A percentile compares a stretch with the other conserved stretches of the same genome.
phyloP scores from a whole-genome alignment of 2,797 vertebrate species.

The Lacerta bilineata region DNA sequence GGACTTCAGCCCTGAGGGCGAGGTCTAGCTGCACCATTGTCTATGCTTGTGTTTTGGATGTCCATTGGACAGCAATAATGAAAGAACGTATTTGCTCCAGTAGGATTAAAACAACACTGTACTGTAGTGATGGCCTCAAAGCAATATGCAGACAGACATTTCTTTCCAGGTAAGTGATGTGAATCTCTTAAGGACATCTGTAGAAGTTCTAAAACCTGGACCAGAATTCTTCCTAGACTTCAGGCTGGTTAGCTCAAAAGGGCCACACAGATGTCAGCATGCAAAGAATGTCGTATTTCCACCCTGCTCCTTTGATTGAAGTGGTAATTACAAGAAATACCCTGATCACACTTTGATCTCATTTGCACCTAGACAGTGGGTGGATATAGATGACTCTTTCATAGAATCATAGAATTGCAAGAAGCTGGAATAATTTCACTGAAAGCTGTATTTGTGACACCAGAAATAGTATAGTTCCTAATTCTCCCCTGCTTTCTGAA shows the following conservation, averaged over 20 bases:
- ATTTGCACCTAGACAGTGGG: not conserved
- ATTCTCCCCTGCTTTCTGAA: constrained; percentile 6
- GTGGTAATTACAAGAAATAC: not conserved
- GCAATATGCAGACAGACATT: not conserved
- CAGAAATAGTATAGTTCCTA: not conserved
- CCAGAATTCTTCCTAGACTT: not conserved
- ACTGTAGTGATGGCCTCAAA: not conserved
- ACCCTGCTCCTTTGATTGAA: not conserved
- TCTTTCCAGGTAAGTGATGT: too few relatives aligned
- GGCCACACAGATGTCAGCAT: not conserved
- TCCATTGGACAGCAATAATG: not conserved
- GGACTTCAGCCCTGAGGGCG: too few relatives aligned
- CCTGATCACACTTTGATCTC: not conserved
- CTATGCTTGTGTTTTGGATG: too few relatives aligned
- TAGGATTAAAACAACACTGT: too few relatives aligned
- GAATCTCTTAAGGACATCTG: not conserved
- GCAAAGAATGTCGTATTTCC: not conserved
- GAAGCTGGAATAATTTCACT: not conserved
- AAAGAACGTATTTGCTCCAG: not conserved
- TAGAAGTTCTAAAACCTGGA: not conserved
- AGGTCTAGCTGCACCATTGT: not conserved
- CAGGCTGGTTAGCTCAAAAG: not conserved
- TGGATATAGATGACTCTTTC: not conserved
- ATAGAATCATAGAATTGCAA: too few relatives aligned
- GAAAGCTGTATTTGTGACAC: not conserved